Evolutionary conservation across 2,888 invertebrate genomes (phyloP).

Genomic region (Cephus rjabovi): DNA sequence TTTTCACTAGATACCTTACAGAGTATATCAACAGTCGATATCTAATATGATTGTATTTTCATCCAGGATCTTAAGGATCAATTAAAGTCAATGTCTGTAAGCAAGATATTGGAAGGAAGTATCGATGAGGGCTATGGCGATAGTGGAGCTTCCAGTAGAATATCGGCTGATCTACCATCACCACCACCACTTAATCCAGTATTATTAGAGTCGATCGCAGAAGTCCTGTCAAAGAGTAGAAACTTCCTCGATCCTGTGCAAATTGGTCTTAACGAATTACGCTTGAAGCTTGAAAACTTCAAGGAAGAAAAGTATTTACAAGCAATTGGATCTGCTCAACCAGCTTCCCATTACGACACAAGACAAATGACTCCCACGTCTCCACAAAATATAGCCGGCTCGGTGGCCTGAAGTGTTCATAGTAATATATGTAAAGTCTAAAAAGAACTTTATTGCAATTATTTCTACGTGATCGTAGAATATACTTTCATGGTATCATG

Average conservation of each 20-base stretch:
- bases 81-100: conserved; percentile 31
- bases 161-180: conserved; percentile 42
- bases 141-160: conserved; percentile 17
- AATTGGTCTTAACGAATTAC: conserved; percentile 38
- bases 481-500: not conserved
- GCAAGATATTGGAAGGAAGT: conserved; percentile 48
- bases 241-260: conserved; percentile 46
- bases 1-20: not conserved
- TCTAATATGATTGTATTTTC: not conserved
- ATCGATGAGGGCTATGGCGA: conserved; percentile 57
- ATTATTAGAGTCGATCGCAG: conserved; percentile 40
- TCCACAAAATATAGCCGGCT: conserved; percentile 19
- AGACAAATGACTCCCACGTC: conserved; percentile 19
- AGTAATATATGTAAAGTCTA: not conserved
- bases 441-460: not conserved
- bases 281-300: conserved; percentile 34
- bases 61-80: conserved; percentile 46
- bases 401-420: conserved; percentile 19
- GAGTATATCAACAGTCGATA: not conserved
- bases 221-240: conserved; percentile 41
- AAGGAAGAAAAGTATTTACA: not conserved
- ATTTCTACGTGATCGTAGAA: not conserved
- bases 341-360: conserved; percentile 16
- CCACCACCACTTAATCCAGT: conserved; percentile 41
- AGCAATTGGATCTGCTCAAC: conserved; percentile 1